phyloP scores from a whole-genome alignment of 2,113 vertebrate species.

The Microtus ochrogaster region DNA sequence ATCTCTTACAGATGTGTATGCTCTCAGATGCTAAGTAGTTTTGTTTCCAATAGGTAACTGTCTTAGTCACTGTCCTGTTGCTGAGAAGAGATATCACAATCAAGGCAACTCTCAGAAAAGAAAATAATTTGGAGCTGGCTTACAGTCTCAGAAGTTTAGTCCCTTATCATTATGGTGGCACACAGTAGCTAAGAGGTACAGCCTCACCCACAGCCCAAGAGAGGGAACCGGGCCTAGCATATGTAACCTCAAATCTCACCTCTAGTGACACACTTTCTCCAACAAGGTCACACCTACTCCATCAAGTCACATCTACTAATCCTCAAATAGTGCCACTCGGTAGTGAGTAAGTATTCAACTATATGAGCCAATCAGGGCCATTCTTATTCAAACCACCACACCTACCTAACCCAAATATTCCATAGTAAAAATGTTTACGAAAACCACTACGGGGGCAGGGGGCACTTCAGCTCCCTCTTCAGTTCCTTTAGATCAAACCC shows the following conservation, averaged over 20 bases:
- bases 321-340: neutral
- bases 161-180: too few relatives aligned
- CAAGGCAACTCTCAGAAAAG: neutral
- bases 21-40: slow-evolving; percentile 14
- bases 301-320: neutral
- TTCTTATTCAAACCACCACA: neutral
- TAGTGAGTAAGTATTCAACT: neutral
- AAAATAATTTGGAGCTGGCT: neutral
- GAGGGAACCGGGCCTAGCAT: neutral
- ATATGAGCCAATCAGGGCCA: neutral
- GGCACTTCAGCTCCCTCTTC: neutral
- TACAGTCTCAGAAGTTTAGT: neutral
- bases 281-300: neutral
- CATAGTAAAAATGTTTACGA: slow-evolving; percentile 40
- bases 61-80: neutral
- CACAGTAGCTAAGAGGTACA: neutral
- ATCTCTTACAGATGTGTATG: neutral
- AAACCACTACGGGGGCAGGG: neutral
- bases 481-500: neutral
- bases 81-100: neutral
- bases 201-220: neutral
- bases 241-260: neutral
- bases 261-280: neutral
- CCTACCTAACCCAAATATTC: neutral
- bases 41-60: neutral